These are phyloP conservation scores for Ostrea denselamellosa DNA, from an alignment of 1,140 invertebrate species.

Conservation along the genomic window DNA sequence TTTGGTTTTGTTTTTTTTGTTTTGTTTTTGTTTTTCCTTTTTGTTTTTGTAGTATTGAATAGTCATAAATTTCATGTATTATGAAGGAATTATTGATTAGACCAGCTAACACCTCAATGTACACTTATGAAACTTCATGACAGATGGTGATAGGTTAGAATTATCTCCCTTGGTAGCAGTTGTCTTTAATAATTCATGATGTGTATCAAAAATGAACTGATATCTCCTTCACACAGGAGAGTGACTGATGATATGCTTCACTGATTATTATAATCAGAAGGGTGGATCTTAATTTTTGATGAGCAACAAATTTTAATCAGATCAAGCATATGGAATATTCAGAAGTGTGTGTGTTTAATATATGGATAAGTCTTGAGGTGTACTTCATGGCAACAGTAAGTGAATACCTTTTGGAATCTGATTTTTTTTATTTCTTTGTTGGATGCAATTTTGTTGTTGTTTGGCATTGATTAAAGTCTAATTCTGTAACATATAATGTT, in stretches of 20 bases:
- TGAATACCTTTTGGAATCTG: too few relatives aligned
- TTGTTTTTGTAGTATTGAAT: not conserved
- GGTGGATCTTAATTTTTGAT: constrained; percentile 4
- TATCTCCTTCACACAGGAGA: not conserved
- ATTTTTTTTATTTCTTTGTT: too few relatives aligned
- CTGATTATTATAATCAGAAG: not conserved
- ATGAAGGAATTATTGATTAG: not conserved
- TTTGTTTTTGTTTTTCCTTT: too few relatives aligned
- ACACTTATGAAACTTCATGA: not conserved
- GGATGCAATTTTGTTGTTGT: too few relatives aligned
- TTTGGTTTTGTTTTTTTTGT: too few relatives aligned
- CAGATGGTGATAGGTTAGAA: constrained; percentile 11
- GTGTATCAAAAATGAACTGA: not conserved
- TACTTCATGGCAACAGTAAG: too few relatives aligned
- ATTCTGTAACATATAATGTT: too few relatives aligned
- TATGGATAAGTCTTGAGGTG: too few relatives aligned
- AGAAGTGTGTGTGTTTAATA: too few relatives aligned
- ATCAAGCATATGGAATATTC: not conserved
- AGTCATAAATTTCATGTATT: constrained; percentile 3
- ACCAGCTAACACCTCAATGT: not conserved
- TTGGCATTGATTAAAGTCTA: too few relatives aligned
- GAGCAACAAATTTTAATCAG: not conserved
- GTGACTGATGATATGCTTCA: not conserved
- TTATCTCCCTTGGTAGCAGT: constrained; percentile 11
- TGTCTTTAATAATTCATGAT: not conserved